Evolutionary conservation across 2,113 vertebrate species (phyloP).

Genomic region (Phylloscopus whistleri): DNA sequence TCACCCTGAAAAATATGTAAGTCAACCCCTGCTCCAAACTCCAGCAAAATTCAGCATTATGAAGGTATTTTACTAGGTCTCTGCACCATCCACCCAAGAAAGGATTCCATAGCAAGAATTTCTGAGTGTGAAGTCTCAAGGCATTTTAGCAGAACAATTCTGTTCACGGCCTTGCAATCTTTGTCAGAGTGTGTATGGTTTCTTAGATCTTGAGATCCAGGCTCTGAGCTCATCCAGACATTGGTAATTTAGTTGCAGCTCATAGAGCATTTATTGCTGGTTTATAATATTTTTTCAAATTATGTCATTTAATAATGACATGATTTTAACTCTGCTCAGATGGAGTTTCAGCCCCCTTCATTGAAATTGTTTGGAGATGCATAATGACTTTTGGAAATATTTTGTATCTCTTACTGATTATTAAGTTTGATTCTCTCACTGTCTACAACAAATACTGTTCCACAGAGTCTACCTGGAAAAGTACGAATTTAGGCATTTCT

Average conservation of each 20-base stretch:
- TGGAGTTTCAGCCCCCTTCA: background rate
- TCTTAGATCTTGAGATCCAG: background rate
- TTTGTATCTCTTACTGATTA: background rate
- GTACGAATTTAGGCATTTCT: background rate
- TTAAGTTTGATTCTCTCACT: background rate
- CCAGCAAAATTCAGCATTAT: background rate
- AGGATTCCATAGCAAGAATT: background rate
- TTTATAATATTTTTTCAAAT: background rate
- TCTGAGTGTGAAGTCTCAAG: background rate
- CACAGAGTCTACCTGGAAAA: background rate
- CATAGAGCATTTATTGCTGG: background rate
- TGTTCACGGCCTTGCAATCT: background rate
- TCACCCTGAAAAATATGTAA: background rate
- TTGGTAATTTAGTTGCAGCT: background rate
- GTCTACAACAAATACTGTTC: background rate
- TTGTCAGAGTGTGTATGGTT: accelerated
- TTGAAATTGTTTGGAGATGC: background rate
- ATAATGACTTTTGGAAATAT: background rate
- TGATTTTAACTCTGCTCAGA: background rate
- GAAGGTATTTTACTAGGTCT: background rate
- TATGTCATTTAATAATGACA: background rate
- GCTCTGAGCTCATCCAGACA: background rate
- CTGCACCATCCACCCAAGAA: background rate
- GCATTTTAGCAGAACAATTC: background rate
- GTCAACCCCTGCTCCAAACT: background rate